These are phyloP conservation scores for Papilio polytes DNA, from an alignment of 1,140 invertebrate genomes.

Conservation along the genomic window DNA sequence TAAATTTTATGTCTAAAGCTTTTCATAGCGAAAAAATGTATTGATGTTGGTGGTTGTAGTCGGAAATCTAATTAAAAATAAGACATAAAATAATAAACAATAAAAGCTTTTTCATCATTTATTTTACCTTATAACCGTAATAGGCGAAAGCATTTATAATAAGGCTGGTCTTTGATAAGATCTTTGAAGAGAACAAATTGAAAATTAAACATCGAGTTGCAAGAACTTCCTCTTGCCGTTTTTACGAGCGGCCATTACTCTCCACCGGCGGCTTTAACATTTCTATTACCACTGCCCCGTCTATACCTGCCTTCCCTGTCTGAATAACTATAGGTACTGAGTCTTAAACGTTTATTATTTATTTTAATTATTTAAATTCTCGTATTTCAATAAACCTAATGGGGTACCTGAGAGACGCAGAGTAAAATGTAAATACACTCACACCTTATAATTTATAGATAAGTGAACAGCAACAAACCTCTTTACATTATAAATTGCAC, in stretches of 20 bases:
- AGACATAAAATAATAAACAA: too few species aligned
- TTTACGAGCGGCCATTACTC: slow-evolving; percentile 6
- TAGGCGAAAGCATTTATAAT: too few species aligned
- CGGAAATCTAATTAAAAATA: too few species aligned
- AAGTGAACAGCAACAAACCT: neutral
- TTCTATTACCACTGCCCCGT: neutral
- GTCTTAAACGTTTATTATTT: neutral
- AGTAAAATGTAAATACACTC: too few species aligned
- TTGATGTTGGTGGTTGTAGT: too few species aligned
- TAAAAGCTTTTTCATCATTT: too few species aligned
- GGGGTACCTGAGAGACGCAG: too few species aligned
- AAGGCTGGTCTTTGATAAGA: too few species aligned
- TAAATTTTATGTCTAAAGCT: too few species aligned
- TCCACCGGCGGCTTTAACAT: neutral
- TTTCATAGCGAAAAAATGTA: too few species aligned
- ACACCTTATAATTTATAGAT: neutral
- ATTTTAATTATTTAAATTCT: neutral
- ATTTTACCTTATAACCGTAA: too few species aligned
- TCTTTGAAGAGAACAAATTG: slow-evolving; percentile 7
- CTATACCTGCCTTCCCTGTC: neutral
- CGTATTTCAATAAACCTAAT: neutral
- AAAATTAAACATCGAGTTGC: slow-evolving; percentile 9
- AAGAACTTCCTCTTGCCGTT: neutral
- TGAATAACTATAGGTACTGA: neutral
- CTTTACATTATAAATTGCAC: neutral